phyloP scores from a whole-genome alignment of 2,888 invertebrate genomes.

The Tenthredo mesomela region DNA sequence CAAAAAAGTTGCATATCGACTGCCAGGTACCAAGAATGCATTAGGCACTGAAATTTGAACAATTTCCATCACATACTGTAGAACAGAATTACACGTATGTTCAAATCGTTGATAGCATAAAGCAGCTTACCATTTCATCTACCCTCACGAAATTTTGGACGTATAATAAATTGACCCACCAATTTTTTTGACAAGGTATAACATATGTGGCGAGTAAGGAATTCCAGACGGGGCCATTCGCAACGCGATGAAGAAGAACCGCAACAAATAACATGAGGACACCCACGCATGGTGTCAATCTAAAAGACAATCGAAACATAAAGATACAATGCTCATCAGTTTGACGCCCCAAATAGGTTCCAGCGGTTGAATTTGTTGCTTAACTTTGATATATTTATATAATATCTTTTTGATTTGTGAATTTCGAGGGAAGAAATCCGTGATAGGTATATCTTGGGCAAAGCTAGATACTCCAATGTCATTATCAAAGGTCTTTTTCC shows the following conservation, averaged over 20 bases:
- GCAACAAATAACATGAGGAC: conserved; percentile 79
- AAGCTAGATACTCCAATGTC: neutral
- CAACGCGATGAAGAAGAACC: conserved; percentile 78
- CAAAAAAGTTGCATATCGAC: conserved; percentile 53
- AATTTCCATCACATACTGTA: neutral
- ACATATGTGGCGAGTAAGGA: conserved; percentile 58
- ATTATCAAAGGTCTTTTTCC: conserved; percentile 50
- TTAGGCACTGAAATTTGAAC: conserved; percentile 76
- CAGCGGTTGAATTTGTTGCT: neutral
- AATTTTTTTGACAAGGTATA: conserved; percentile 76
- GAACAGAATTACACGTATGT: conserved; percentile 20
- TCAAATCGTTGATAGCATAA: conserved; percentile 34
- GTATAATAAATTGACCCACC: conserved; percentile 80
- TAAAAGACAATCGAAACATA: conserved; percentile 63
- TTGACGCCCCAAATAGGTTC: no score
- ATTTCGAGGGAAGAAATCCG: neutral
- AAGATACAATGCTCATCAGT: neutral
- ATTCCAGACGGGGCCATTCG: conserved; percentile 78
- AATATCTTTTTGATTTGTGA: neutral
- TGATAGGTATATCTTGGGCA: neutral
- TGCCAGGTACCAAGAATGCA: conserved; percentile 79
- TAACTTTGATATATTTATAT: neutral
- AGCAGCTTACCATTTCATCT: conserved; percentile 69
- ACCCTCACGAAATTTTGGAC: conserved; percentile 79
- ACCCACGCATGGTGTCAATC: conserved; percentile 81